phyloP scores from a whole-genome alignment of 2,113 vertebrate genomes.

The Helogale parvula region DNA sequence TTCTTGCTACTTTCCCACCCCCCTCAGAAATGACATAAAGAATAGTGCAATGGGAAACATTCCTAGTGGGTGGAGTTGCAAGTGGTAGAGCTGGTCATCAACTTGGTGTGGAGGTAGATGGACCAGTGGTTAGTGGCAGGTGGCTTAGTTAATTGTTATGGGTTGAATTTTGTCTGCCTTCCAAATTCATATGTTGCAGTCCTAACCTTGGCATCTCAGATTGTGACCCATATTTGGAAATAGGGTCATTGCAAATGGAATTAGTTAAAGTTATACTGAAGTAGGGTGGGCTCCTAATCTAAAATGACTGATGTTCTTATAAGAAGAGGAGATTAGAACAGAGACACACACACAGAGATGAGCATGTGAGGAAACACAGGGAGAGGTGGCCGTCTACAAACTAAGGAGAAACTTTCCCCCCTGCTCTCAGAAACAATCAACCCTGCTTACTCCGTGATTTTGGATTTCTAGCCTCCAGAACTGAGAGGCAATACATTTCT shows the following conservation, averaged over 20 bases:
- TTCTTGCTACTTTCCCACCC: not conserved
- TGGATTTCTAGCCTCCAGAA: not conserved
- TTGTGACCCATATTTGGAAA: not conserved
- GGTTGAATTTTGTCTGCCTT: not conserved
- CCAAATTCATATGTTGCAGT: not conserved
- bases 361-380: not conserved
- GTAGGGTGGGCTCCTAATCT: not conserved
- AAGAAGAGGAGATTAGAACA: not conserved
- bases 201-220: not conserved
- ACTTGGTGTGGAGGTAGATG: not conserved
- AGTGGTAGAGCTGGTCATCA: not conserved
- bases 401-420: not conserved
- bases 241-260: not conserved
- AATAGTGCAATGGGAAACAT: not conserved
- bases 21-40: not conserved
- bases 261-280: not conserved
- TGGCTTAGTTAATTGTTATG: not conserved
- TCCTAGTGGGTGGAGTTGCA: not conserved
- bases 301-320: not conserved
- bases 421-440: not conserved
- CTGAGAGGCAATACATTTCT: not conserved
- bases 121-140: not conserved
- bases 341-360: not conserved
- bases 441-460: not conserved
- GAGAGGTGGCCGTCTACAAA: not conserved